Evolutionary conservation across 2,888 invertebrate genomes (phyloP).

Genomic region (Apamea sordens): DNA sequence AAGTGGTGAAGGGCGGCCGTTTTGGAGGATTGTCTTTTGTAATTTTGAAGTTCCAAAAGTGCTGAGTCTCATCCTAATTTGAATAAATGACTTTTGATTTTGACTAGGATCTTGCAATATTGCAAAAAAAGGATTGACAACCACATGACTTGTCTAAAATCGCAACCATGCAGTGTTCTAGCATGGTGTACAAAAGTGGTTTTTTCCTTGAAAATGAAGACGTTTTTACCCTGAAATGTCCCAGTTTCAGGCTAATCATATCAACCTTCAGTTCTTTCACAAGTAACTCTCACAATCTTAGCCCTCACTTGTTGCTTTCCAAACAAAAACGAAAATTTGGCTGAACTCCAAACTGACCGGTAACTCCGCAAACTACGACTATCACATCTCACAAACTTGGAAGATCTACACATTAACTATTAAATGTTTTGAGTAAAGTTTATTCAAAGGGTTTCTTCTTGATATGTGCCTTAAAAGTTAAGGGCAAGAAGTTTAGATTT

Average conservation of each 20-base stretch:
- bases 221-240: not conserved
- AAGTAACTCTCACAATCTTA: not conserved
- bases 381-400: slow-evolving; percentile 45
- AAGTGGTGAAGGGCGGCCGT: too few relatives aligned
- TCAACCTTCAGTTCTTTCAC: not conserved
- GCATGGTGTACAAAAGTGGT: not conserved
- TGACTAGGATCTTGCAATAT: not conserved
- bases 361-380: slow-evolving; percentile 25
- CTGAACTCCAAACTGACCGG: slow-evolving; percentile 24
- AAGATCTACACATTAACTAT: slow-evolving; percentile 45
- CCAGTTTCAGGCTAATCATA: not conserved
- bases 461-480: slow-evolving; percentile 71
- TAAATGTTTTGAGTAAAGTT: slow-evolving; percentile 58
- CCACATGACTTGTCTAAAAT: not conserved
- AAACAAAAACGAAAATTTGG: slow-evolving; percentile 22
- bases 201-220: not conserved
- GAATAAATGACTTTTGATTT: too few relatives aligned
- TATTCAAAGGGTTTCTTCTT: slow-evolving; percentile 66
- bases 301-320: slow-evolving; percentile 38
- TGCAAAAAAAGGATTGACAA: not conserved
- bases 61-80: too few relatives aligned
- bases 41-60: too few relatives aligned
- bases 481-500: slow-evolving; percentile 61
- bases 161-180: not conserved
- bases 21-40: too few relatives aligned